phyloP scores from a whole-genome alignment of 2,113 vertebrate genomes.

The Tor tambroides region DNA sequence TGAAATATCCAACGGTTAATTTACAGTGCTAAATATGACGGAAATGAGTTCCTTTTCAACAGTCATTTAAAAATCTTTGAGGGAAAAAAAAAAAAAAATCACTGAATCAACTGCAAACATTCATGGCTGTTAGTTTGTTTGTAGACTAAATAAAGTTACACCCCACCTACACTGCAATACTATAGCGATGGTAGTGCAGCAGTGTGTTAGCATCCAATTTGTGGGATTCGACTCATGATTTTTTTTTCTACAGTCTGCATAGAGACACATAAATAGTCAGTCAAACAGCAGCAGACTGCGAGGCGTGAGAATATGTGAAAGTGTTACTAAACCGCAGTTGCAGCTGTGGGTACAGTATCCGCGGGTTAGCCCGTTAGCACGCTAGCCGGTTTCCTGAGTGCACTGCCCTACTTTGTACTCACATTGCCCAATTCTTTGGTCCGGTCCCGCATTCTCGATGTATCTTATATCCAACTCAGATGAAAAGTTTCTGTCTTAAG shows the following conservation, averaged over 20 bases:
- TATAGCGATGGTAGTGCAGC: background rate
- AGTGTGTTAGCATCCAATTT: background rate
- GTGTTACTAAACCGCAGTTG: background rate
- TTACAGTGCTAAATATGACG: background rate
- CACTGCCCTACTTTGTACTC: conserved; percentile 65
- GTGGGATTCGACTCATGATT: background rate
- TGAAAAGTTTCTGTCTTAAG: conserved; percentile 6
- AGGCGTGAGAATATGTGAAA: background rate
- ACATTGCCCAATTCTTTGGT: conserved; percentile 86
- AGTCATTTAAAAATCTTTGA: background rate
- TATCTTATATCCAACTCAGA: background rate
- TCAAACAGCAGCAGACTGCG: background rate
- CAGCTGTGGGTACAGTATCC: background rate
- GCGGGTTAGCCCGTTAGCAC: conserved; percentile 19
- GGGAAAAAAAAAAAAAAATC: background rate
- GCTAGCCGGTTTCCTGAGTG: conserved; percentile 36
- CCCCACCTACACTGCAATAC: background rate
- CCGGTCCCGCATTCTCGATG: conserved; percentile 81
- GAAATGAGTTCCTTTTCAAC: background rate
- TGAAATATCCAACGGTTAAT: background rate
- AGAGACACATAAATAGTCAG: background rate
- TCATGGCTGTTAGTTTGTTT: background rate
- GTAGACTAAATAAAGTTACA: conserved; percentile 2
- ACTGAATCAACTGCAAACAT: background rate
- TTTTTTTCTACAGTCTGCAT: background rate